phyloP scores from a whole-genome alignment of 2,888 invertebrate species.

The Leucophenga maculata region DNA sequence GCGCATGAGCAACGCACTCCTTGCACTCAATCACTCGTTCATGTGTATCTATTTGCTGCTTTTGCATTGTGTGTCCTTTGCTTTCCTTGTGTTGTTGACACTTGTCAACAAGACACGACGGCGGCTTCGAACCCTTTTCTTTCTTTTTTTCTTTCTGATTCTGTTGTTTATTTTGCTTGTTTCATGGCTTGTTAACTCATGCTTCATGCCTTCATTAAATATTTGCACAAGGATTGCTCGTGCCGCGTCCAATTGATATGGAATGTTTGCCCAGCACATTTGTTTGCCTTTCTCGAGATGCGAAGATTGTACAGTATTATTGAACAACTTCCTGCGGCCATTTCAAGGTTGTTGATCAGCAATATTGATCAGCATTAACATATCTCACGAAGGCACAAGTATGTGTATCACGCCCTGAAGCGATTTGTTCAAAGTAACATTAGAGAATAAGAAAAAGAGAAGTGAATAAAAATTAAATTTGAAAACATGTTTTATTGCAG shows the following conservation, averaged over 20 bases:
- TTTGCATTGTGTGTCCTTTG: neutral
- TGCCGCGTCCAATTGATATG: constrained; percentile 49
- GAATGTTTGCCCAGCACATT: neutral
- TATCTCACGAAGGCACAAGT: too few species aligned
- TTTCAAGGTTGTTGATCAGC: too few species aligned
- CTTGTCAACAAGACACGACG: neutral
- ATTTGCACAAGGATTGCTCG: constrained; percentile 47
- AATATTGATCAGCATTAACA: too few species aligned
- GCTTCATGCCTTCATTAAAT: constrained; percentile 42
- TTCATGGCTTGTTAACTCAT: constrained; percentile 3
- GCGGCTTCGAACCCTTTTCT: too few species aligned
- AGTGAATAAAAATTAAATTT: too few species aligned
- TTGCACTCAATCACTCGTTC: neutral
- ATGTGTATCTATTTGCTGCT: neutral
- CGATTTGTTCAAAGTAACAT: too few species aligned
- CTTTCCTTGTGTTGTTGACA: neutral
- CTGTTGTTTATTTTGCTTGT: too few species aligned
- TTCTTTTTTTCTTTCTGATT: too few species aligned
- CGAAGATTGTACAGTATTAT: neutral
- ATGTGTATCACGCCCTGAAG: too few species aligned
- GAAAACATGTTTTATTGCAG: neutral
- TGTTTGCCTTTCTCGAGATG: neutral
- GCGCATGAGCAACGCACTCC: neutral
- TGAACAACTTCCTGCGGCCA: too few species aligned
- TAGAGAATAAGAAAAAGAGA: too few species aligned